Conservation (phyloP, 2,888 invertebrate species). For the Sicus ferrugineus region DNA sequence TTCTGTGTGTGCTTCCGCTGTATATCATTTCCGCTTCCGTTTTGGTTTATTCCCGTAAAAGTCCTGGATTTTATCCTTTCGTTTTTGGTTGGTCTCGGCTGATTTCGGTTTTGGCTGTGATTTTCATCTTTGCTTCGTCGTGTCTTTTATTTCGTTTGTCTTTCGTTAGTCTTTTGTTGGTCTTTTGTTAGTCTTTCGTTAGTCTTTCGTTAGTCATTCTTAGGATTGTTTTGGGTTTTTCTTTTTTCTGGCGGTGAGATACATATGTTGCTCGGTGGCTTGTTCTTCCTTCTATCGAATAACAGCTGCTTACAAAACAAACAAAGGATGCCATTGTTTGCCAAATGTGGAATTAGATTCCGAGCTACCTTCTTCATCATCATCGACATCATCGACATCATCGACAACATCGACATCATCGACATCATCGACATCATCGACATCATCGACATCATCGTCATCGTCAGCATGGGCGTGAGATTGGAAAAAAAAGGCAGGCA, state of each 20-base stretch:
- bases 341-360: conserved; percentile 28
- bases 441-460: not conserved
- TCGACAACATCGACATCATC: too few relatives aligned
- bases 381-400: too few relatives aligned
- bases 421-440: too few relatives aligned
- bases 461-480: not conserved
- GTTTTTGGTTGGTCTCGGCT: not conserved
- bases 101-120: not conserved
- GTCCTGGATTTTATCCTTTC: not conserved
- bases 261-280: not conserved
- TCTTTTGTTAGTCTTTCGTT: not conserved
- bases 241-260: not conserved
- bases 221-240: too few relatives aligned
- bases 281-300: too few relatives aligned
- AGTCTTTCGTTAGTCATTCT: too few relatives aligned
- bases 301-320: too few relatives aligned
- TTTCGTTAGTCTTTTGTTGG: not conserved
- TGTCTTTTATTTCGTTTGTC: not conserved
- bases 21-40: conserved; percentile 27
- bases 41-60: not conserved
- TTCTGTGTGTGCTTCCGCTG: conserved; percentile 14
- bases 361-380: not conserved
- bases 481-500: not conserved
- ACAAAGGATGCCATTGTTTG: conserved; percentile 13
- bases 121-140: not conserved